These are phyloP conservation scores for Chironomus riparius DNA, from an alignment of 2,888 invertebrate species.

Conservation along the genomic window DNA sequence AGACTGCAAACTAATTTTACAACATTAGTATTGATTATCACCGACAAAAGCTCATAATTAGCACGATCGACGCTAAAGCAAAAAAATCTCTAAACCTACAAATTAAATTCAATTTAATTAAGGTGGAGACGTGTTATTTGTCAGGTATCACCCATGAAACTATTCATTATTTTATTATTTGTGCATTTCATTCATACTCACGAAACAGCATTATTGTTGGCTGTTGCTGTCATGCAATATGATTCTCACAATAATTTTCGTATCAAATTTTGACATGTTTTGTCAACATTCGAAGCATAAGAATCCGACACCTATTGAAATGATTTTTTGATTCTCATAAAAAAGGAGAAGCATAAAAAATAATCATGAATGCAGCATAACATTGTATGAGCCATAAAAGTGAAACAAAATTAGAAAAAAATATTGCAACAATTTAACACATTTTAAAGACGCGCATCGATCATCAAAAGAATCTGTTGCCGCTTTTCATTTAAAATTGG, in stretches of 20 bases:
- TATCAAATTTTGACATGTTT: conserved; percentile 8
- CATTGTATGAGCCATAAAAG: neutral
- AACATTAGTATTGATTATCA: no score
- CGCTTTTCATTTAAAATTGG: neutral
- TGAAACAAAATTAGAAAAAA: neutral
- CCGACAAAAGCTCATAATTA: no score
- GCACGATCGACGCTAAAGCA: neutral
- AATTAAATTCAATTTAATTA: neutral
- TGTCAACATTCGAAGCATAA: neutral
- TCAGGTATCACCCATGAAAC: neutral
- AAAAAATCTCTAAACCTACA: neutral
- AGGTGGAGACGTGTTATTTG: neutral
- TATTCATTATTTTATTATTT: neutral
- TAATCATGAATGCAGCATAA: neutral
- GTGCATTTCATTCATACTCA: neutral
- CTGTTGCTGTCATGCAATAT: neutral
- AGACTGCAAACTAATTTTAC: no score
- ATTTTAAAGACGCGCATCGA: neutral
- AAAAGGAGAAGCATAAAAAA: neutral
- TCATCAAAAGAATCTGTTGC: neutral
- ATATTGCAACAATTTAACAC: neutral
- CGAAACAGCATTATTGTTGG: neutral
- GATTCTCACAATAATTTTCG: neutral
- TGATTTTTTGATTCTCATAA: neutral
- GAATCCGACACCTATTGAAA: neutral